phyloP scores from a whole-genome alignment of 1,140 invertebrate species.

The Trichoplusia ni region DNA sequence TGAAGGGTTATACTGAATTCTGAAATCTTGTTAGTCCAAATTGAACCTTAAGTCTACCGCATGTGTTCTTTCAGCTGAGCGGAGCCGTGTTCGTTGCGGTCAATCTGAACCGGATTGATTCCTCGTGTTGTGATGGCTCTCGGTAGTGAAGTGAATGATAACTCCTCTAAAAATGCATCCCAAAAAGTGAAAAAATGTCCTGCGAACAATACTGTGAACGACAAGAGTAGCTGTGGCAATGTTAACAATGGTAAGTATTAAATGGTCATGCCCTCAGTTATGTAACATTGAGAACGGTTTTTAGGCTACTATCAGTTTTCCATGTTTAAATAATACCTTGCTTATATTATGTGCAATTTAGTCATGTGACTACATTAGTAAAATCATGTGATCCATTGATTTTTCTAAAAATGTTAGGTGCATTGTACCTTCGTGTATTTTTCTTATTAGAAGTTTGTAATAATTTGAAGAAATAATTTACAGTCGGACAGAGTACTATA shows the following conservation, averaged over 20 bases:
- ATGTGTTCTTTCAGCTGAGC: slow-evolving; percentile 80
- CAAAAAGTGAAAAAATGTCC: slow-evolving; percentile 81
- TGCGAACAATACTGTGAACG: slow-evolving; percentile 66
- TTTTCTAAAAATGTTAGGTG: slow-evolving; percentile 21
- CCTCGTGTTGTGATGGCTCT: slow-evolving; percentile 82
- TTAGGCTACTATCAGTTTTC: slow-evolving; percentile 35
- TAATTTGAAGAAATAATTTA: too few species aligned
- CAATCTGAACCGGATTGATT: slow-evolving; percentile 76
- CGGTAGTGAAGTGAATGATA: slow-evolving; percentile 82
- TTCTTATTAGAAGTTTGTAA: too few species aligned
- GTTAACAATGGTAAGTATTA: slow-evolving; percentile 77
- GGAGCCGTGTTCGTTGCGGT: slow-evolving; percentile 76
- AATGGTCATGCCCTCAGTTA: slow-evolving; percentile 75
- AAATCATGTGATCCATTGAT: slow-evolving; percentile 48
- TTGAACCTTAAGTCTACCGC: slow-evolving; percentile 78
- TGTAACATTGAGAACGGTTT: slow-evolving; percentile 73
- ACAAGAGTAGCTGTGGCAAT: slow-evolving; percentile 68
- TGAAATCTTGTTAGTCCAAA: slow-evolving; percentile 59
- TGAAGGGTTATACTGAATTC: slow-evolving; percentile 51
- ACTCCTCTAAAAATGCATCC: slow-evolving; percentile 71
- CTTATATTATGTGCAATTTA: slow-evolving; percentile 45
- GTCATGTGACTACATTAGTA: slow-evolving; percentile 61
- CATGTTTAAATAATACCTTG: slow-evolving; percentile 38
- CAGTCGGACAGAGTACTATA: too few species aligned
- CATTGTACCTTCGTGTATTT: slow-evolving; percentile 11